Base-by-base conservation (phyloP, 2,888 invertebrate species). In the Acronicta leporina region DNA sequence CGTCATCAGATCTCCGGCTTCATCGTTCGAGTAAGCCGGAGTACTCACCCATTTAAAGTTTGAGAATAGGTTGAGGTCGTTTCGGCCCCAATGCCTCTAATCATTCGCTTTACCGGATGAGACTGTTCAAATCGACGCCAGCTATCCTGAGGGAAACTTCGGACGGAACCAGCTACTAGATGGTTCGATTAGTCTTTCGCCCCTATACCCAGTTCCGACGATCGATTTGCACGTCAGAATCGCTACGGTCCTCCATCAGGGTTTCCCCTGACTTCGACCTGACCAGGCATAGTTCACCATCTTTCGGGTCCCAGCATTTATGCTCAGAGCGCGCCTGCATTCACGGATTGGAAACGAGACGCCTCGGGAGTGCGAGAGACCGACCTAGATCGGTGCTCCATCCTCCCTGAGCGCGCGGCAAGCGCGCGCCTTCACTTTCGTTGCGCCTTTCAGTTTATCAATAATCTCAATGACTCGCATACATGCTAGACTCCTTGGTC, bases 161-260 rank as follows among this genome's bases (percentile, higher is more conserved):
- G 95, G 96, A 95, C 94, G 96, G 95, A 96, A 96, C 96, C 96
- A 96, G 96, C 96, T 96, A 96, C 95, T 96, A 96, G 96, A 96
- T 96, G 96, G 96, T 96, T 96, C 95, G 95, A 96, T 96, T 96
- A 95, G 95, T 95, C 95, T 95, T 95, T 95, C 95, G 95, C 95
- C 96, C 95, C 96, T 96, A 96, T 96, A 96, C 96, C 95, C 96
- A 96, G 95, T 95, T 96, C 95, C 90, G 95, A 96, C 95, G 96
- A 96, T 96, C 96, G 96, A 96, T 96, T 96, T 96, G 96, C 96
- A 96, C 96, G 96, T 96, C 96, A 96, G 96, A 96, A 96, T 95
- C 95, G 96, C 96, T 96, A 89, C 96, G 95, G 95, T 95, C 96
- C 95, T 96, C 96, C 96, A 96, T 94, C 96, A 95, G 92, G 94